phyloP scores from a whole-genome alignment of 2,797 vertebrate species.

The Toxotes lorentzi region DNA sequence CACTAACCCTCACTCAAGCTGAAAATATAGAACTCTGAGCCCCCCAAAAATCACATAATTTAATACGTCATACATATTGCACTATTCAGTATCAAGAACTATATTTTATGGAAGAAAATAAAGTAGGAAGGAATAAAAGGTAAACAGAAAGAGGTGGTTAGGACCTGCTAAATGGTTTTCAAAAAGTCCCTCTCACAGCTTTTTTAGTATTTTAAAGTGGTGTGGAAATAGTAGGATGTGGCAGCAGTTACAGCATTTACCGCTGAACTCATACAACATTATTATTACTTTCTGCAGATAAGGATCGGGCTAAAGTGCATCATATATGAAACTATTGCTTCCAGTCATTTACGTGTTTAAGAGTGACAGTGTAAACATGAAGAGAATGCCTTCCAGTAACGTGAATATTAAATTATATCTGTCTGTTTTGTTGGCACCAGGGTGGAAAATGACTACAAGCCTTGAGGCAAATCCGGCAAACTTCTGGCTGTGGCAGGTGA shows the following conservation, averaged over 20 bases:
- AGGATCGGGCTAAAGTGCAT: slow-evolving; percentile 70
- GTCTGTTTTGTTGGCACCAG: slow-evolving; percentile 33
- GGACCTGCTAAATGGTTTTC: slow-evolving; percentile 50
- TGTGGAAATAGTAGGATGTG: background rate
- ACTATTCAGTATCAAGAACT: slow-evolving; percentile 41
- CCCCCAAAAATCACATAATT: background rate
- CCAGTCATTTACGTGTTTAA: slow-evolving; percentile 8
- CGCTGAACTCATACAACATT: slow-evolving; percentile 16
- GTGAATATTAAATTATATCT: slow-evolving; percentile 16
- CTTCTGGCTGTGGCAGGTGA: background rate
- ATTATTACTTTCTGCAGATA: slow-evolving; percentile 6
- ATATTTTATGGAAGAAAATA: slow-evolving; percentile 10
- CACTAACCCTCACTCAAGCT: background rate
- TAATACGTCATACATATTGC: slow-evolving; percentile 11
- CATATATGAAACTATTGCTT: slow-evolving; percentile 43
- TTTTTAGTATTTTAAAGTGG: slow-evolving; percentile 29
- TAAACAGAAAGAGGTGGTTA: slow-evolving; percentile 3
- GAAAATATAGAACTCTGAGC: background rate
- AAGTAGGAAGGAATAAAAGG: slow-evolving; percentile 32
- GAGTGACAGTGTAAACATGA: slow-evolving; percentile 22
- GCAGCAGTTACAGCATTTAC: background rate
- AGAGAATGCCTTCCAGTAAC: background rate
- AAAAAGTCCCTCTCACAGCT: background rate
- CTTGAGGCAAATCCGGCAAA: slow-evolving; percentile 7
- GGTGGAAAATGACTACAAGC: slow-evolving; percentile 25